Percentiles rank a stretch among this genome's conserved stretches.
Evolutionary conservation across 2,113 vertebrate species (phyloP).

Genomic region (Procavia capensis): DNA sequence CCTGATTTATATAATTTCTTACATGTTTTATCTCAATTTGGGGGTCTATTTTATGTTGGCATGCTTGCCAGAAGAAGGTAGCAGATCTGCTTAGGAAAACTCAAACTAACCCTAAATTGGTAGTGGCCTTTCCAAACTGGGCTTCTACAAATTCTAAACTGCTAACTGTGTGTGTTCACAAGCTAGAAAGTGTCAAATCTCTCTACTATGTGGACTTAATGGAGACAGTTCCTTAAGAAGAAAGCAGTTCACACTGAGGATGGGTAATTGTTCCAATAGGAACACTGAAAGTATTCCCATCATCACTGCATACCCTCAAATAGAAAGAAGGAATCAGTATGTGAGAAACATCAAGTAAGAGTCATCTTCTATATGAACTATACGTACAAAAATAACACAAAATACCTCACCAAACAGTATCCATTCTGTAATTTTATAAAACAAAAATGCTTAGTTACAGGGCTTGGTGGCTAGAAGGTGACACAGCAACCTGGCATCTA

Average conservation of each 20-base stretch:
- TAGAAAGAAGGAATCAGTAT: background rate
- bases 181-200: background rate
- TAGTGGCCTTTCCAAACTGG: background rate
- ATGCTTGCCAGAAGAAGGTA: background rate
- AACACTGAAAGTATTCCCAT: background rate
- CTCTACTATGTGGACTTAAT: background rate
- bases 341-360: slow-evolving; percentile 52
- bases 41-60: background rate
- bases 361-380: slow-evolving; percentile 50
- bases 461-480: background rate
- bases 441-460: slow-evolving; percentile 45
- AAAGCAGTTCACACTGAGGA: background rate
- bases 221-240: background rate
- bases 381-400: slow-evolving; percentile 54
- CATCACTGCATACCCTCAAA: background rate
- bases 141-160: background rate
- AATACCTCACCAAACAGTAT: background rate
- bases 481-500: slow-evolving; percentile 32
- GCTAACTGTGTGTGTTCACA: background rate
- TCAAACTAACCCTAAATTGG: background rate
- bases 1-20: background rate
- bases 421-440: slow-evolving; percentile 66
- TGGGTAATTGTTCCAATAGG: background rate
- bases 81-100: background rate
- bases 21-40: background rate